Conservation (phyloP, 1,140 invertebrate species). For the Meloidogyne hapla region DNA sequence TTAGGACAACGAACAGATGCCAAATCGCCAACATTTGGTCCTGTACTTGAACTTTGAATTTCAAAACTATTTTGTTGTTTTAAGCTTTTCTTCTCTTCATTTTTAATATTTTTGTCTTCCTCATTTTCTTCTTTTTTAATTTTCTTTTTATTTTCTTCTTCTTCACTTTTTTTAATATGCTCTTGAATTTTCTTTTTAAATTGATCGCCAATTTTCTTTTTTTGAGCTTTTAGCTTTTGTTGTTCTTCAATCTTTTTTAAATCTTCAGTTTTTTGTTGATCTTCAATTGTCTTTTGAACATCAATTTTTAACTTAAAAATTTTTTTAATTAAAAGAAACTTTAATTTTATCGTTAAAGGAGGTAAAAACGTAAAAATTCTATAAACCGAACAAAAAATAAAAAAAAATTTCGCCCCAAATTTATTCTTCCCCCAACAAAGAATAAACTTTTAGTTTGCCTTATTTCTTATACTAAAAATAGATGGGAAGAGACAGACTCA, state of each 20-base stretch:
- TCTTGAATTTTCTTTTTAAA: not conserved
- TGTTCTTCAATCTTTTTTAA: not conserved
- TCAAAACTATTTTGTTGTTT: slow-evolving; percentile 14
- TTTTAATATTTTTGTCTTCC: slow-evolving; percentile 3
- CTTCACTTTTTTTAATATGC: slow-evolving; percentile 6
- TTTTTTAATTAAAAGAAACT: not conserved
- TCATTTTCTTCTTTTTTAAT: too few species aligned
- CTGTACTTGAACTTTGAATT: not conserved
- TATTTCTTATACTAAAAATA: too few species aligned
- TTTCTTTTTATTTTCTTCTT: not conserved
- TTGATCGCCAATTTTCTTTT: not conserved
- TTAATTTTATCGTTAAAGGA: too few species aligned
- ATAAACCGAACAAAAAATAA: too few species aligned
- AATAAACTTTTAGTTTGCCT: too few species aligned
- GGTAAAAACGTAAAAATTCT: too few species aligned
- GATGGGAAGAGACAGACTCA: too few species aligned
- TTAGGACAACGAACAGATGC: not conserved
- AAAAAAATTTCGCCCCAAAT: too few species aligned
- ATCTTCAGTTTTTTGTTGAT: not conserved
- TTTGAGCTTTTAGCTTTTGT: not conserved
- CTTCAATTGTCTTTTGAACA: not conserved
- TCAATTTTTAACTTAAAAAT: not conserved
- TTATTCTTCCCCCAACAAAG: too few species aligned
- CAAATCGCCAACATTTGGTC: not conserved
- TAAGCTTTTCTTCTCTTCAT: not conserved